Base-by-base conservation (phyloP, 2,888 invertebrate species). In the Psylliodes chrysocephalus region DNA sequence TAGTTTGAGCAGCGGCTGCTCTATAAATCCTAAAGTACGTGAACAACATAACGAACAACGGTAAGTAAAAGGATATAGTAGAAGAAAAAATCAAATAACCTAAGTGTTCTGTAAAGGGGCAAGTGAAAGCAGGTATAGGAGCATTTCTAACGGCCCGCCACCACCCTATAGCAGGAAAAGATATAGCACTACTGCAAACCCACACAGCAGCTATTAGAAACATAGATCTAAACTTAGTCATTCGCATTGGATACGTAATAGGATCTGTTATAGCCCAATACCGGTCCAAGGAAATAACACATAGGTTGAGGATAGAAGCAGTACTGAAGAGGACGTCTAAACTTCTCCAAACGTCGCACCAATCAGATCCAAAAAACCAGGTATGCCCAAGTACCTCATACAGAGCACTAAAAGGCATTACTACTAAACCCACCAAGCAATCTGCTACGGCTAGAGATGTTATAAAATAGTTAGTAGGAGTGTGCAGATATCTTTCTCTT, bases 181-280 rank as follows among this genome's bases (percentile, higher is more conserved):
- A 98, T 80, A 99, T 97, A 17, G 95, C 91, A 63, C 96, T 93
- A 10, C 98, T 96, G 81, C 97, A 96, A 33, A 98, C 88, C 98
- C 98, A 99, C 4, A 98, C 97, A 5, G 92, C 91, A 0, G 93
- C 93, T 67, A 99, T 98, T 6, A 98, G 87, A 19, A 93, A 87
- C 2, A 91, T 91, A 0, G 97, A 96, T 62, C 94, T 88, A 63
- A 90, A 89, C 40, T 93, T 90, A 19, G 95, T 96, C 95, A 99
- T 98, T 68, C 92, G 87, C 85, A 93, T 94, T 1, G 98, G 96
- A 83, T 99, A 99, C 49, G 95, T 94, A 72, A 99, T 96, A 0
- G 99, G 98, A 83, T 98, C 97, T 10, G 96, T 97, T 68, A 98
- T 98, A 46, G 98, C 98, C 97, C 98, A 97, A 83, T 98, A 99